Evolutionary conservation across 2,113 vertebrate genomes (phyloP), one percentile per base, ranked within the genome.

Genomic region (Poeciliopsis retropinna): DNA sequence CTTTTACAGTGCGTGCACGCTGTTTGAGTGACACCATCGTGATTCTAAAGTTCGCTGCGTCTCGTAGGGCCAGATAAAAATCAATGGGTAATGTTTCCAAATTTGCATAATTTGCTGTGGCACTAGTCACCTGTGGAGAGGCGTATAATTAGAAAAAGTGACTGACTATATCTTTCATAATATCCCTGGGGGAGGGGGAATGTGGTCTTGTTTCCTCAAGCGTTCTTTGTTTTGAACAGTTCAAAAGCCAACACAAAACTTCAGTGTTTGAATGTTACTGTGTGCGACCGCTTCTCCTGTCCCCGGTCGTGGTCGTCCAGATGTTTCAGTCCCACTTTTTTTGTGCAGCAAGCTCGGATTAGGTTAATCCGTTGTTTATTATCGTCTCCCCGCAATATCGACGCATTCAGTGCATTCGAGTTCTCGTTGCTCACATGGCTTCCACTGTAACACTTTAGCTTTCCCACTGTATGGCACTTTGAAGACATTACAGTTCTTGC

Each of bases 401-500:
- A 3, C 12, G 34, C 34, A 3, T 37, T 37, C 34, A 12, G 7
- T 57, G 51, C 25, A 57, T 11, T 10, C 3, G 51, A 57, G 51
- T 57, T 57, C 25, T 25, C 28, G n/a, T 69, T 61, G 8, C 28
- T 67, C 17, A 15, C 12, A 3, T 70, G 12, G 4, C 78, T 57
- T 57, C 27, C 37, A 31, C 76, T 73, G 70, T 25, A 17, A 64
- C 27, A 57, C 28, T 65, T 41, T 30, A 4, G 10, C 51, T 76
- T 41, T 30, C 68, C 71, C 44, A 63, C 57, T 61, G 34, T 47
- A 19, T 28, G 1, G 5, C 60, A 62, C 70, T 80, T 70, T 51
- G 31, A 64, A 80, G 80, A 73, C 75, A 78, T 79, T 81, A 62
- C 22, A 78, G 67, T 41, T 31, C 62, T 63, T 76, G 51, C 65